Conservation (phyloP, 1,140 invertebrate species). For the Euura lappo region DNA sequence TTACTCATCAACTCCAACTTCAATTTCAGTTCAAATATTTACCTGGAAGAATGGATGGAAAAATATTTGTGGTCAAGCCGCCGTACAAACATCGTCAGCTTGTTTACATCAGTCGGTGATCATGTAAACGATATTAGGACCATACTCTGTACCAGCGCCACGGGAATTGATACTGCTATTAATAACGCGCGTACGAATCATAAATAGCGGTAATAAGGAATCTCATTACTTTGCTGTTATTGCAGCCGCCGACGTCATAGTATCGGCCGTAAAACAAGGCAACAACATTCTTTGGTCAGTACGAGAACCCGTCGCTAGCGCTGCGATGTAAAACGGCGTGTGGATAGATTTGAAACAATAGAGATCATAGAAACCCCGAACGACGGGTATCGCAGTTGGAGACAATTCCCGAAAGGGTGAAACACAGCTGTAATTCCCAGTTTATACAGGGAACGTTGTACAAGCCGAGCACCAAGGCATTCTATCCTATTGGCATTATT, state of each 20-base stretch:
- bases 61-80: background rate
- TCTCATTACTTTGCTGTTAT: no score
- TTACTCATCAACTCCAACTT: background rate
- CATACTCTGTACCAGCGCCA: no score
- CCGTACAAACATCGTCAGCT: background rate
- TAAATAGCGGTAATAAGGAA: no score
- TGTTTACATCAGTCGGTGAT: background rate
- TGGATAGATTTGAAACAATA: no score
- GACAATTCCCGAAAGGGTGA: background rate
- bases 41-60: background rate
- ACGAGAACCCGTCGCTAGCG: no score
- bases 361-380: no score
- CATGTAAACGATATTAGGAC: background rate
- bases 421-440: conserved; percentile 1
- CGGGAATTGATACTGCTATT: no score
- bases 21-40: background rate
- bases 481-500: background rate
- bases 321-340: background rate
- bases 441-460: background rate
- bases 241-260: no score
- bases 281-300: no score
- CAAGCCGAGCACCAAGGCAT: background rate
- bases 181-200: no score
- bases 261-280: no score
- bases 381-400: background rate